Evolutionary conservation across 2,113 vertebrate genomes (phyloP).

Genomic region (Nestor notabilis): DNA sequence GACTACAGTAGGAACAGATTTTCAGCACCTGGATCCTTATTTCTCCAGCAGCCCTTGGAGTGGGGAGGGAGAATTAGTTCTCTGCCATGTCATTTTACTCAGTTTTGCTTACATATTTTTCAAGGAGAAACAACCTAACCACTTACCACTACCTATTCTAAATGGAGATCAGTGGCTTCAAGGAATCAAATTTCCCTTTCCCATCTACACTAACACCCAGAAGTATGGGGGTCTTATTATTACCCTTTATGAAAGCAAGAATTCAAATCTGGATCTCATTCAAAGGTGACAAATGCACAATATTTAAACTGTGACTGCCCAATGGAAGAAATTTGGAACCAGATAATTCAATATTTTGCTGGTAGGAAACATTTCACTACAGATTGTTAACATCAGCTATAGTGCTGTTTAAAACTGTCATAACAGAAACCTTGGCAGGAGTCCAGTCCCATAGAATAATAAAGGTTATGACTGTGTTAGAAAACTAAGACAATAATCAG

Average conservation of each 20-base stretch:
- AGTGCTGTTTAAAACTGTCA: neutral
- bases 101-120: neutral
- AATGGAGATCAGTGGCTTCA: neutral
- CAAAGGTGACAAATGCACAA: neutral
- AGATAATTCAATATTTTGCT: slow-evolving; percentile 4
- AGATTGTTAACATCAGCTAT: slow-evolving; percentile 7
- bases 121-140: neutral
- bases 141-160: neutral
- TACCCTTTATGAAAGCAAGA: neutral
- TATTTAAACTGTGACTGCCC: neutral
- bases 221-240: neutral
- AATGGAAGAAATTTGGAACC: neutral
- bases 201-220: neutral
- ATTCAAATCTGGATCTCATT: neutral
- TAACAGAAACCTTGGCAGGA: slow-evolving; percentile 44
- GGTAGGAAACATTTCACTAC: slow-evolving; percentile 35
- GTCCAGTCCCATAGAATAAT: slow-evolving; percentile 18
- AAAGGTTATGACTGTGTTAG: neutral
- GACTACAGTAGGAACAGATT: neutral
- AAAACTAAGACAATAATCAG: neutral
- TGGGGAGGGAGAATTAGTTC: neutral
- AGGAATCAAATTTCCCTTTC: neutral
- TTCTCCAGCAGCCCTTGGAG: neutral
- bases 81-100: neutral
- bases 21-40: neutral